phyloP scores from a whole-genome alignment of 2,888 invertebrate genomes.

The Rugalucina vietnamica region DNA sequence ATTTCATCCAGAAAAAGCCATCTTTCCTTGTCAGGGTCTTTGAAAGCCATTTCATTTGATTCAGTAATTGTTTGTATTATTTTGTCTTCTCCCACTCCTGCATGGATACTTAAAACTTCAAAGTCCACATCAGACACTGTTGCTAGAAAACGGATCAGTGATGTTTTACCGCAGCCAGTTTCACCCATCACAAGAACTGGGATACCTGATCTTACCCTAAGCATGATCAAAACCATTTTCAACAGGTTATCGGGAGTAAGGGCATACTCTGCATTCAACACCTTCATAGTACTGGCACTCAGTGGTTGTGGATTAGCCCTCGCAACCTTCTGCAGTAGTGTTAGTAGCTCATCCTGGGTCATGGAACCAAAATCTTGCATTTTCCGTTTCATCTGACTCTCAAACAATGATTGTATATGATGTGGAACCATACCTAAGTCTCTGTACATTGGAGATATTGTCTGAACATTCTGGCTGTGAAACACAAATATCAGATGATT shows the following conservation, averaged over 20 bases:
- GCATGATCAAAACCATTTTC: conserved; percentile 70
- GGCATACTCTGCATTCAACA: conserved; percentile 60
- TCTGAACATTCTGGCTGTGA: conserved; percentile 66
- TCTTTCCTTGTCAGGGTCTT: conserved; percentile 12
- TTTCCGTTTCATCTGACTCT: conserved; percentile 64
- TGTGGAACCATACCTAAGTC: conserved; percentile 48
- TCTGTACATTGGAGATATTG: conserved; percentile 65
- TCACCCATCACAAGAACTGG: conserved; percentile 75
- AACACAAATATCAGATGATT: conserved; percentile 68
- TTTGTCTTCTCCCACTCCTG: conserved; percentile 58
- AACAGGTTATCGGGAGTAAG: conserved; percentile 72
- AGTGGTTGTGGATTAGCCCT: conserved; percentile 43
- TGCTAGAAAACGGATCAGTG: conserved; percentile 67
- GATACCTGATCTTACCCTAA: conserved; percentile 63
- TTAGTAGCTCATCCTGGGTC: conserved; percentile 45
- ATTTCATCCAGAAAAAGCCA: conserved; percentile 76
- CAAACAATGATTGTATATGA: conserved; percentile 60
- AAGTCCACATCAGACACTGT: conserved; percentile 61
- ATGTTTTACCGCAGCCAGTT: conserved; percentile 76
- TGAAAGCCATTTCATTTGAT: conserved; percentile 41
- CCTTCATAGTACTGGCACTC: not conserved
- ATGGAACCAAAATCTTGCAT: conserved; percentile 46
- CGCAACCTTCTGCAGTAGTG: conserved; percentile 52
- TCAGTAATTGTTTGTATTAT: conserved; percentile 48
- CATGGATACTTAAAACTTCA: conserved; percentile 69